phyloP scores from a whole-genome alignment of 2,888 invertebrate species.

The Leucozona laternaria region DNA sequence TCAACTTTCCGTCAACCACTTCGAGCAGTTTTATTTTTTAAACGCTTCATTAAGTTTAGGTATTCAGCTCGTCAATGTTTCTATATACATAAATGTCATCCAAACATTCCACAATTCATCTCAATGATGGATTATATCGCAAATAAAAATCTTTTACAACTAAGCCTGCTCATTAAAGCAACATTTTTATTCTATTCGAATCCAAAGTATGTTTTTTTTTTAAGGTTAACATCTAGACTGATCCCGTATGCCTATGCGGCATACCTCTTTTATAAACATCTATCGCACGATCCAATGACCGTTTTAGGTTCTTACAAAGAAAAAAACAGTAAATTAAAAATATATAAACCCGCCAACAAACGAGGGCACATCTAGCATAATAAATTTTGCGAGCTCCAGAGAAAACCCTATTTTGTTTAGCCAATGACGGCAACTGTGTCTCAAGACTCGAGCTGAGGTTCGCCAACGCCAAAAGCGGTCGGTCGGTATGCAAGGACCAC shows the following conservation, averaged over 20 bases:
- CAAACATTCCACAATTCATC: slow-evolving; percentile 53
- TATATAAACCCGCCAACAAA: slow-evolving; percentile 51
- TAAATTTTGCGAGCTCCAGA: slow-evolving; percentile 65
- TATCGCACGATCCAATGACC: slow-evolving; percentile 30
- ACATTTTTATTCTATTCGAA: slow-evolving; percentile 47
- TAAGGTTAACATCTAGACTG: slow-evolving; percentile 48
- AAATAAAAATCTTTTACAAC: slow-evolving; percentile 57
- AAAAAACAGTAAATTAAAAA: slow-evolving; percentile 23
- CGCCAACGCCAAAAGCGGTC: slow-evolving; percentile 45
- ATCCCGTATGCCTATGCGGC: slow-evolving; percentile 55
- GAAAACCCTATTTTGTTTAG: slow-evolving; percentile 26
- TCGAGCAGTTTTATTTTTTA: not conserved
- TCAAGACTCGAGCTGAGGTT: slow-evolving; percentile 38
- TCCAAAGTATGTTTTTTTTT: slow-evolving; percentile 3
- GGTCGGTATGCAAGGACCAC: slow-evolving; percentile 10
- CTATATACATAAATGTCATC: slow-evolving; percentile 22
- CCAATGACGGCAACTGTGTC: slow-evolving; percentile 44
- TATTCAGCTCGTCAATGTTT: slow-evolving; percentile 60
- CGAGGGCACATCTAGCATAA: slow-evolving; percentile 73
- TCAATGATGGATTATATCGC: slow-evolving; percentile 68
- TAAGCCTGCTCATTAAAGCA: slow-evolving; percentile 48
- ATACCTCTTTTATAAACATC: slow-evolving; percentile 58
- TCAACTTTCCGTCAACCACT: too few relatives aligned
- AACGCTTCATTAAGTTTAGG: not conserved
- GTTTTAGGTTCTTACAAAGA: slow-evolving; percentile 44